Conservation (phyloP, 1,140 invertebrate species). For the Meteorus sp. region DNA sequence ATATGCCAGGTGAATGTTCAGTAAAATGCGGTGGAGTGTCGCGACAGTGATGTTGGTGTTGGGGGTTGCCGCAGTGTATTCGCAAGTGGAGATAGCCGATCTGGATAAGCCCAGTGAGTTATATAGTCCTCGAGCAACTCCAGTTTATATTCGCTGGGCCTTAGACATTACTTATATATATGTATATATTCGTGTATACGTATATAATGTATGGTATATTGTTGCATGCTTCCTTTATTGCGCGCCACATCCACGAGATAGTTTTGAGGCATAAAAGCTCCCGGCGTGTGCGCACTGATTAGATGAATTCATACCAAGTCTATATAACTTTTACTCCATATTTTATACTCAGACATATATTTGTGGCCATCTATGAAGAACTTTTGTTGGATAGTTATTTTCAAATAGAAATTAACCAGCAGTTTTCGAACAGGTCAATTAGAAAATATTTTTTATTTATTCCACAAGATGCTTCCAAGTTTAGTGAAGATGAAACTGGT, state of each 20-base stretch:
- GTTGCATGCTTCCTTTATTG: neutral
- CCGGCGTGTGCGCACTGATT: neutral
- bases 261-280: constrained; percentile 8
- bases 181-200: neutral
- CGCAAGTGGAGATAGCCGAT: constrained; percentile 43
- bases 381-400: too few species aligned
- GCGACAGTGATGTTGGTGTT: constrained; percentile 35
- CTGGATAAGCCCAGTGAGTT: constrained; percentile 53
- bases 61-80: constrained; percentile 32
- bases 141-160: neutral
- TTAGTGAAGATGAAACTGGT: too few species aligned
- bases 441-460: too few species aligned
- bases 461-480: too few species aligned
- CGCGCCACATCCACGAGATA: neutral
- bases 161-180: neutral
- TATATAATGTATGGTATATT: neutral
- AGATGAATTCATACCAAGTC: too few species aligned
- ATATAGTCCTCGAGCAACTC: constrained; percentile 20
- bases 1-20: constrained; percentile 18
- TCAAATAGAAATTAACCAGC: too few species aligned
- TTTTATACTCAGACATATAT: too few species aligned
- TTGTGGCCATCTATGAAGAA: too few species aligned
- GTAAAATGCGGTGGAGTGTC: constrained; percentile 47
- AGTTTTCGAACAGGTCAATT: too few species aligned
- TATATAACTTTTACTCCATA: too few species aligned